Evolutionary conservation across 2,888 invertebrate genomes (phyloP).

Genomic region (Hypsopygia costalis): DNA sequence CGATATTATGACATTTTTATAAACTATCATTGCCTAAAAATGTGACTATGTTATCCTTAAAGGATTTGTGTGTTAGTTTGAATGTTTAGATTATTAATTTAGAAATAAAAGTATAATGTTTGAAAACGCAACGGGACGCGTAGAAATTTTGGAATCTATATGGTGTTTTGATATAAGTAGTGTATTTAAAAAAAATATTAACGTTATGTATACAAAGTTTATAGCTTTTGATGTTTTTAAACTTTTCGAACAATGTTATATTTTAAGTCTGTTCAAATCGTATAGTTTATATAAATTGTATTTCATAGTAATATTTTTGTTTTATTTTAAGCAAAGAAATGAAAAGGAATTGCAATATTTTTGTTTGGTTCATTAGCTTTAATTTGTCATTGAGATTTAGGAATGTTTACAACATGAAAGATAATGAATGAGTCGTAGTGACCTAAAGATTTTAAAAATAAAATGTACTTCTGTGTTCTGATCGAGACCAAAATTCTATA

Average conservation of each 20-base stretch:
- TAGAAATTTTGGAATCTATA: constrained; percentile 42
- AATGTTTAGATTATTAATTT: constrained; percentile 17
- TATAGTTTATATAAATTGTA: neutral
- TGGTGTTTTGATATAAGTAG: constrained; percentile 41
- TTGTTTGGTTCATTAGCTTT: constrained; percentile 39
- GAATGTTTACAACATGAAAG: too few species aligned
- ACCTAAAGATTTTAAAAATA: neutral
- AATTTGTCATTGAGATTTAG: constrained; percentile 13
- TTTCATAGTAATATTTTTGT: constrained; percentile 16
- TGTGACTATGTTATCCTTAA: constrained; percentile 38
- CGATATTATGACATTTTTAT: neutral
- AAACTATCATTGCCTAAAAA: constrained; percentile 9
- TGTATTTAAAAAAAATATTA: constrained; percentile 16
- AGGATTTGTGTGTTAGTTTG: constrained; percentile 31
- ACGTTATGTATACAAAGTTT: constrained; percentile 18
- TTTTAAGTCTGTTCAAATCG: neutral
- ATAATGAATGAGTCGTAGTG: neutral
- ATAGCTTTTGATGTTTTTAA: constrained; percentile 31
- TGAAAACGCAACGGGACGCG: constrained; percentile 49
- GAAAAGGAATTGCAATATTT: too few species aligned
- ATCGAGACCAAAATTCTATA: constrained; percentile 34
- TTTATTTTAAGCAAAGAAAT: constrained; percentile 17
- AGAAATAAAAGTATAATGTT: constrained; percentile 14
- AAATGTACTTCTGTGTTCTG: constrained; percentile 34
- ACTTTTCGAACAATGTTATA: neutral